A percentile compares a stretch with the other conserved stretches of the same genome.
Conservation (phyloP, 2,113 vertebrate genomes). For the Percopsis transmontana region DNA sequence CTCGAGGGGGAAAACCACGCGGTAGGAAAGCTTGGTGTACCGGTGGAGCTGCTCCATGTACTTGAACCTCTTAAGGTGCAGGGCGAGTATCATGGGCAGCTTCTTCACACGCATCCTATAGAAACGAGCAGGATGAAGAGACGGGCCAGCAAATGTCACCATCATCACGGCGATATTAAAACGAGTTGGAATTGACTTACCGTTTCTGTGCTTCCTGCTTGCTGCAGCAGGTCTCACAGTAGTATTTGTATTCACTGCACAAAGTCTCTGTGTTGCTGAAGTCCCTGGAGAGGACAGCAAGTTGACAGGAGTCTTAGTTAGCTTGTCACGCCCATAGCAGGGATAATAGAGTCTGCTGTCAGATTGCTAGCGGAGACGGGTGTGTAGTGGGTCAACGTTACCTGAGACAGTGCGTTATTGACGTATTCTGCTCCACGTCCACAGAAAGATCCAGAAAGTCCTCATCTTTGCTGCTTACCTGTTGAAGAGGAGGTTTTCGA, state of each 20-base stretch:
- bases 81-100: slow-evolving; percentile 94
- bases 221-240: slow-evolving; percentile 97
- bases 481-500: slow-evolving; percentile 47
- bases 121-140: slow-evolving; percentile 15
- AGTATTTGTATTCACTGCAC: slow-evolving; percentile 98
- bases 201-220: slow-evolving; percentile 98
- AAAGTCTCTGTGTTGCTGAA: slow-evolving; percentile 98
- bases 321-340: not conserved
- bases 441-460: slow-evolving; percentile 98
- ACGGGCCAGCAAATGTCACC: not conserved
- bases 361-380: not conserved
- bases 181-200: slow-evolving; percentile 68
- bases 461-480: slow-evolving; percentile 99
- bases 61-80: slow-evolving; percentile 97
- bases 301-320: slow-evolving; percentile 33
- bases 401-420: slow-evolving; percentile 98
- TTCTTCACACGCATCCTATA: slow-evolving; percentile 95
- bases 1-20: slow-evolving; percentile 94
- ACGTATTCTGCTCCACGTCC: slow-evolving; percentile 98
- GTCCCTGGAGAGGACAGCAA: slow-evolving; percentile 81
- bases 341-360: not conserved
- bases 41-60: slow-evolving; percentile 98
- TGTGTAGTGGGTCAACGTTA: slow-evolving; percentile 54
- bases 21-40: slow-evolving; percentile 95
- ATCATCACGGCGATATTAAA: not conserved